A percentile compares a stretch with the other conserved stretches of the same genome.
Conservation (phyloP, 2,888 invertebrate species). For the Watsonalla binaria region DNA sequence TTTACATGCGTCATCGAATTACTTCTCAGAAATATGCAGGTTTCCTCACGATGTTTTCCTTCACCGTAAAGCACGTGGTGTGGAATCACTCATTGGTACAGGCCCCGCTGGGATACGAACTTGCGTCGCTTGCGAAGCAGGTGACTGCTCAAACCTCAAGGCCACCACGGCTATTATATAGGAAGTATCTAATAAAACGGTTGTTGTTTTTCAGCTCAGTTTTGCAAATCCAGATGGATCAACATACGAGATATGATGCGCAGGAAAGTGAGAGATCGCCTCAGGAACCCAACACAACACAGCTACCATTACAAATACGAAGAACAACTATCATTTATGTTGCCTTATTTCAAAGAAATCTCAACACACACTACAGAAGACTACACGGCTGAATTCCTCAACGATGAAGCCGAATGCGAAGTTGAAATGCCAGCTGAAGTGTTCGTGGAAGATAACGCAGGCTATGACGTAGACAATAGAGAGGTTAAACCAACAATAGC, state of each 20-base stretch:
- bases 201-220: slow-evolving; percentile 36
- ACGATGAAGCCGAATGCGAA: slow-evolving; percentile 34
- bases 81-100: too few relatives aligned
- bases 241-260: slow-evolving; percentile 70
- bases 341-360: slow-evolving; percentile 51
- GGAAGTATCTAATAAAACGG: too few relatives aligned
- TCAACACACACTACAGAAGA: slow-evolving; percentile 28
- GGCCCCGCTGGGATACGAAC: too few relatives aligned
- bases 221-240: slow-evolving; percentile 62
- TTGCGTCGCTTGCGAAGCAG: too few relatives aligned
- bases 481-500: slow-evolving; percentile 37
- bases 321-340: slow-evolving; percentile 54
- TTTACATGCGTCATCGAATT: too few relatives aligned
- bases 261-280: slow-evolving; percentile 46
- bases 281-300: slow-evolving; percentile 40
- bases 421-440: slow-evolving; percentile 41
- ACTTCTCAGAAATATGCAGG: too few relatives aligned
- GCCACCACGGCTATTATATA: too few relatives aligned
- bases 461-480: slow-evolving; percentile 25
- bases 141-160: too few relatives aligned
- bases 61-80: too few relatives aligned
- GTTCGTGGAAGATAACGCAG: slow-evolving; percentile 31
- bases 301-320: slow-evolving; percentile 64
- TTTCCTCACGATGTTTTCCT: too few relatives aligned
- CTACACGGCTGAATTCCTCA: slow-evolving; percentile 37